Evolutionary conservation across 1,140 invertebrate genomes (phyloP).

Genomic region (Drosophila bocqueti): DNA sequence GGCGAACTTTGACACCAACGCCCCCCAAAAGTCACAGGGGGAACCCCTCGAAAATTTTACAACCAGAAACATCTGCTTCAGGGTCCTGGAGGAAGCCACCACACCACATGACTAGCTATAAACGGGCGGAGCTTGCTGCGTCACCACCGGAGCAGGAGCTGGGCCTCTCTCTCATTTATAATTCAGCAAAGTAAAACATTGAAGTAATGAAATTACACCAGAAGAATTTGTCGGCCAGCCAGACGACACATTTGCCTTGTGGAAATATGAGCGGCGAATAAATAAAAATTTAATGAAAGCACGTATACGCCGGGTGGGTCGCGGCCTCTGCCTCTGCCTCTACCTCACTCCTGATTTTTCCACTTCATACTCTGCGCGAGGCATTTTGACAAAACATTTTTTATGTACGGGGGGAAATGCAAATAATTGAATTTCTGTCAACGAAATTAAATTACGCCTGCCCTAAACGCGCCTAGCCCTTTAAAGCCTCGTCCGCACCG

Average conservation of each 20-base stretch:
- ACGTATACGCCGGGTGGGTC: slow-evolving; percentile 71
- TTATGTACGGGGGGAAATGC: slow-evolving; percentile 41
- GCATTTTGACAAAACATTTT: slow-evolving; percentile 66
- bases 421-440: slow-evolving; percentile 78
- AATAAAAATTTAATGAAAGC: slow-evolving; percentile 83
- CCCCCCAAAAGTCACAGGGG: slow-evolving; percentile 57
- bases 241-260: slow-evolving; percentile 27
- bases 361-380: slow-evolving; percentile 37
- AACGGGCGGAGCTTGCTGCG: slow-evolving; percentile 52
- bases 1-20: slow-evolving; percentile 75
- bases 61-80: slow-evolving; percentile 64
- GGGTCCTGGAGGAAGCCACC: not conserved
- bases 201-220: slow-evolving; percentile 83
- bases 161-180: slow-evolving; percentile 67
- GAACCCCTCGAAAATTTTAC: slow-evolving; percentile 35
- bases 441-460: slow-evolving; percentile 69
- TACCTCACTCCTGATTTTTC: not conserved
- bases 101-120: slow-evolving; percentile 73
- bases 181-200: slow-evolving; percentile 82
- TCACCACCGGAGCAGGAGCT: slow-evolving; percentile 14
- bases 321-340: too few species aligned
- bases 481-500: slow-evolving; percentile 30
- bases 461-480: slow-evolving; percentile 5
- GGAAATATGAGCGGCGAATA: slow-evolving; percentile 71
- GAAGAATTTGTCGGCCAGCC: slow-evolving; percentile 67